Percentiles rank a stretch among this genome's conserved stretches.
These are phyloP conservation scores for Myxocyprinus asiaticus DNA, from an alignment of 2,113 vertebrate genomes.

Conservation along the genomic window DNA sequence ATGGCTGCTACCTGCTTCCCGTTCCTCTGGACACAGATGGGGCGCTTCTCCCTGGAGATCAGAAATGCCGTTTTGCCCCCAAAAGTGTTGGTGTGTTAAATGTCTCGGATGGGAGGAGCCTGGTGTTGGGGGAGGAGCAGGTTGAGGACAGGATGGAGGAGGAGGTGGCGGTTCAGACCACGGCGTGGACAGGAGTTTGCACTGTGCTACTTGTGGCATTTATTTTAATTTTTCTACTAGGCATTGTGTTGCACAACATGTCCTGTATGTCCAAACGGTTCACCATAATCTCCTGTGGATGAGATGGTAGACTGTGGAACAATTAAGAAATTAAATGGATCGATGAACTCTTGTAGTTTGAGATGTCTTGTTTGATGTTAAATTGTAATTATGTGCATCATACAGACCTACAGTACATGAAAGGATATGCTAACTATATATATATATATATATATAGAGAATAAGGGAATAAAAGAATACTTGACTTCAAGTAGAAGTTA, in stretches of 20 bases:
- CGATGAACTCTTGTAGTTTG: background rate
- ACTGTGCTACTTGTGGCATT: conserved; percentile 94
- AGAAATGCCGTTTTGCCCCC: conserved; percentile 65
- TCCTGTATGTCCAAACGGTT: conserved; percentile 91
- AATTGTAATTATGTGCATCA: background rate
- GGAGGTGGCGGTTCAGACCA: conserved; percentile 82
- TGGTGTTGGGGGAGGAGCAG: conserved; percentile 61
- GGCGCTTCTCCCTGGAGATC: conserved; percentile 71
- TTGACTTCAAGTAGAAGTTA: background rate
- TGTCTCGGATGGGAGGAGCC: conserved; percentile 64
- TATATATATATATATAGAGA: too few species aligned
- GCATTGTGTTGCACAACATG: conserved; percentile 90
- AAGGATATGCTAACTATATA: too few species aligned
- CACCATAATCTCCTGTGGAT: conserved; percentile 96
- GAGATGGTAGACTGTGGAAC: conserved; percentile 58
- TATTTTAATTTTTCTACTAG: conserved; percentile 91
- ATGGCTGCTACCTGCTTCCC: conserved; percentile 93
- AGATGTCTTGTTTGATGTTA: background rate
- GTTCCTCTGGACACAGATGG: conserved; percentile 84
- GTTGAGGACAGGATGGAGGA: conserved; percentile 74
- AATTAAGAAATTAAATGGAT: background rate
- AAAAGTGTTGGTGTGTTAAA: conserved; percentile 77
- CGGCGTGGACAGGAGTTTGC: conserved; percentile 94
- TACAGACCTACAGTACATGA: background rate
- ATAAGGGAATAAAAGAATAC: background rate